A percentile compares a stretch with the other conserved stretches of the same genome.
These are phyloP conservation scores for Orthonyx spaldingii DNA, from an alignment of 2,113 vertebrate genomes.

Conservation along the genomic window DNA sequence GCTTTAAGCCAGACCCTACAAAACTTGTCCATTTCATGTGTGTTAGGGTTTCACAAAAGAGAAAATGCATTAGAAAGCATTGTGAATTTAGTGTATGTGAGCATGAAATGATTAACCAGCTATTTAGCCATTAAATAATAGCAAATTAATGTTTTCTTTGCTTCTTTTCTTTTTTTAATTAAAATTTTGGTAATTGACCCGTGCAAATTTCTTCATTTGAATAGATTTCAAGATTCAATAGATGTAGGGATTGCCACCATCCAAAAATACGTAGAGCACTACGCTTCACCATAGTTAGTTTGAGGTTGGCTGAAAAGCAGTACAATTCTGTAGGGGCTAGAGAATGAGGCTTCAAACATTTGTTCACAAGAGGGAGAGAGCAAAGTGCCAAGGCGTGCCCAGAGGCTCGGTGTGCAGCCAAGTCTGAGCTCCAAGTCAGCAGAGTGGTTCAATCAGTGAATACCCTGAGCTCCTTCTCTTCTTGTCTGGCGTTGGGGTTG, in stretches of 20 bases:
- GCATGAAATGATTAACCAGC: neutral
- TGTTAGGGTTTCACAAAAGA: neutral
- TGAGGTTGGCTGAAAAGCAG: neutral
- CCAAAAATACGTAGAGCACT: neutral
- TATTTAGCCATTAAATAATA: neutral
- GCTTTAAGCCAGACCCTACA: neutral
- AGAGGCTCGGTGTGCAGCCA: neutral
- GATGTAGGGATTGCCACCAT: neutral
- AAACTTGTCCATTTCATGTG: neutral
- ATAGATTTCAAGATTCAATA: neutral
- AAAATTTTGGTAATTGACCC: neutral
- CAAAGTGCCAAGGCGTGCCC: neutral
- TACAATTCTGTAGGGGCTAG: neutral
- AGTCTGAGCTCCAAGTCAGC: neutral
- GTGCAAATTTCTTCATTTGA: neutral
- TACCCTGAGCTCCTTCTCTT: neutral
- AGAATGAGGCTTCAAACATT: neutral
- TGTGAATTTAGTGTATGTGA: neutral
- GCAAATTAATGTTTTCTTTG: neutral
- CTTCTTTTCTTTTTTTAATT: neutral
- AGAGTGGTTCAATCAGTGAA: neutral
- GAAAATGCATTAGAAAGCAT: neutral
- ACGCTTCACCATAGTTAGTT: neutral
- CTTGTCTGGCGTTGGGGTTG: neutral
- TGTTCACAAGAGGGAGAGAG: neutral